A percentile compares a stretch with the other conserved stretches of the same genome.
Conservation (phyloP, 2,113 vertebrate genomes). For the Euleptes europaea region DNA sequence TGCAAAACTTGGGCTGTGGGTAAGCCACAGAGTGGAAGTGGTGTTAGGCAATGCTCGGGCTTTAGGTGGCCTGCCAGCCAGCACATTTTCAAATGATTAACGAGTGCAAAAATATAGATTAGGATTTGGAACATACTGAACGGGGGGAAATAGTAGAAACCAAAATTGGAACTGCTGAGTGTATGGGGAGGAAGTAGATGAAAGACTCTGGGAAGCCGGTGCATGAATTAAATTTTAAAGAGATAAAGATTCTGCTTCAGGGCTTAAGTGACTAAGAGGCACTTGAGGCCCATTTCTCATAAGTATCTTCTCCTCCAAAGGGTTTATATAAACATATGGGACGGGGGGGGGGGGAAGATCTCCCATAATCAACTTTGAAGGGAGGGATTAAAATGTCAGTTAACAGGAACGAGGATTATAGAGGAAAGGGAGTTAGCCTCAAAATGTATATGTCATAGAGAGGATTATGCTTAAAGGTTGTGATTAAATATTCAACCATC, state of each 20-base stretch:
- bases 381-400: conserved; percentile 60
- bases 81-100: not conserved
- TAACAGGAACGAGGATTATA: conserved; percentile 62
- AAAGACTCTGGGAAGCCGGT: not conserved
- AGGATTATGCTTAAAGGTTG: conserved; percentile 26
- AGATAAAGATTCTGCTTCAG: conserved; percentile 53
- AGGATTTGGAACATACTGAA: not conserved
- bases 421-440: conserved; percentile 54
- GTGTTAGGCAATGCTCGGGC: not conserved
- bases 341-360: not conserved
- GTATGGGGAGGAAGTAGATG: not conserved
- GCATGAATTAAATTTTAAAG: conserved; percentile 46
- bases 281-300: conserved; percentile 53
- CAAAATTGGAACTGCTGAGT: not conserved
- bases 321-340: conserved; percentile 55
- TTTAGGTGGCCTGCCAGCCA: not conserved
- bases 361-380: conserved; percentile 23
- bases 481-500: not conserved
- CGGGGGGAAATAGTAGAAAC: not conserved
- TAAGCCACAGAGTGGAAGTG: too few species aligned
- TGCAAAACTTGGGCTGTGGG: not conserved
- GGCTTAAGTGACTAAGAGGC: conserved; percentile 36
- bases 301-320: conserved; percentile 56
- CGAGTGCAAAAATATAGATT: not conserved
- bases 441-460: conserved; percentile 46